Conservation (phyloP, 2,888 invertebrate species). For the Eilema sororculum region DNA sequence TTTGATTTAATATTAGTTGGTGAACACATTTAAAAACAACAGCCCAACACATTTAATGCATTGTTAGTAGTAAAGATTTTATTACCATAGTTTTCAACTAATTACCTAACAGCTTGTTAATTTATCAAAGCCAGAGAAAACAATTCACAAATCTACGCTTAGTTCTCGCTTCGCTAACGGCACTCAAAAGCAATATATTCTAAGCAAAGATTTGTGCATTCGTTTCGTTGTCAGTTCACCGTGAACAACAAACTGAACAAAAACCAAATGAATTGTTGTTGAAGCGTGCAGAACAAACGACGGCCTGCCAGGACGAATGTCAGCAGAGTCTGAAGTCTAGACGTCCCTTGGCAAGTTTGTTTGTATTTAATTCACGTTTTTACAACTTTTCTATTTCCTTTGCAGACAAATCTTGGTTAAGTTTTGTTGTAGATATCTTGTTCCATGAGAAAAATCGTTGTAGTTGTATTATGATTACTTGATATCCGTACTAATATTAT, state of each 20-base stretch:
- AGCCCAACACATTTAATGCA: too few relatives aligned
- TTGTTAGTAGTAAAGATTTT: not conserved
- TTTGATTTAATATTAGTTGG: too few relatives aligned
- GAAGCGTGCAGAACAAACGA: constrained; percentile 29
- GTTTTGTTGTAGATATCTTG: too few relatives aligned
- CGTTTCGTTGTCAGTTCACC: constrained; percentile 37
- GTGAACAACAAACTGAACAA: constrained; percentile 40
- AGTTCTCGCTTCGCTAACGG: constrained; percentile 12
- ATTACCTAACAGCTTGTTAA: not conserved
- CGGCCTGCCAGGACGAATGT: constrained; percentile 36
- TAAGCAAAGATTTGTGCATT: constrained; percentile 50
- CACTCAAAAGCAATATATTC: constrained; percentile 42
- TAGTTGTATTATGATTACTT: too few relatives aligned
- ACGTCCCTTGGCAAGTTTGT: constrained; percentile 29
- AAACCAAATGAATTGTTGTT: constrained; percentile 50
- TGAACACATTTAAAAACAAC: too few relatives aligned
- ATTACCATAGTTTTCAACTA: not conserved
- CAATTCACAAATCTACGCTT: not conserved
- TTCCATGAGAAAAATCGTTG: too few relatives aligned
- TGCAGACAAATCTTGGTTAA: not conserved
- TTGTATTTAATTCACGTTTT: constrained; percentile 39
- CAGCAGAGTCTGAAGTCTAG: constrained; percentile 25
- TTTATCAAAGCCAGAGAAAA: not conserved
- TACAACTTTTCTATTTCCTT: constrained; percentile 9
- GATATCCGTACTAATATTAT: too few relatives aligned